phyloP scores from a whole-genome alignment of 2,797 vertebrate genomes.

The Meriones psammophilus region DNA sequence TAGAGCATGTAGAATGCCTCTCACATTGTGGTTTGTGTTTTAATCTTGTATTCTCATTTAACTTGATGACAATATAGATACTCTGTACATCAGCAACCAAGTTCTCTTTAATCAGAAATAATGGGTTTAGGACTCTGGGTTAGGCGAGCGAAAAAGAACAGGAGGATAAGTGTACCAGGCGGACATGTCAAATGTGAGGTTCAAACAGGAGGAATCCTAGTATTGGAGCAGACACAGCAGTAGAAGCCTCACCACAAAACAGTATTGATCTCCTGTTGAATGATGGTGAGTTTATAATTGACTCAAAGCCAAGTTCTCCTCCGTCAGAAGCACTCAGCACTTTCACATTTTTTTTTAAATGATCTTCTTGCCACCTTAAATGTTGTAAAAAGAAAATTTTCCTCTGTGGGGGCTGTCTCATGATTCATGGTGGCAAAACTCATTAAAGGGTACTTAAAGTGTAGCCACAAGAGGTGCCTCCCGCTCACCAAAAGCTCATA shows the following conservation, averaged over 20 bases:
- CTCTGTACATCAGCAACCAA: neutral
- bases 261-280: slow-evolving; percentile 47
- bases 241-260: neutral
- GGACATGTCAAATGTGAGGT: slow-evolving; percentile 1
- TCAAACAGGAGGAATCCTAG: slow-evolving; percentile 11
- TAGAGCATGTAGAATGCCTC: neutral
- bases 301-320: slow-evolving; percentile 20
- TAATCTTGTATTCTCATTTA: slow-evolving; percentile 15
- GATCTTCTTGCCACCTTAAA: slow-evolving; percentile 58
- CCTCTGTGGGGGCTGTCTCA: slow-evolving; percentile 24
- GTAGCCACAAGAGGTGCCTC: neutral
- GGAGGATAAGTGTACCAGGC: neutral
- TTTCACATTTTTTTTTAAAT: slow-evolving; percentile 61
- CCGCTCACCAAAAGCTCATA: neutral
- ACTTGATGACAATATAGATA: slow-evolving; percentile 32
- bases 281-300: slow-evolving; percentile 52
- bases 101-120: slow-evolving; percentile 19
- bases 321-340: slow-evolving; percentile 37
- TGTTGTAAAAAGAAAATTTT: neutral
- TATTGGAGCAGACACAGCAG: neutral
- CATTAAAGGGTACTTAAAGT: neutral
- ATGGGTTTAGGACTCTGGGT: neutral
- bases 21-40: slow-evolving; percentile 11
- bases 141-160: neutral
- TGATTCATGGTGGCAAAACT: slow-evolving; percentile 16